Conservation (phyloP, 2,888 invertebrate species). For the Lutraria lutraria region DNA sequence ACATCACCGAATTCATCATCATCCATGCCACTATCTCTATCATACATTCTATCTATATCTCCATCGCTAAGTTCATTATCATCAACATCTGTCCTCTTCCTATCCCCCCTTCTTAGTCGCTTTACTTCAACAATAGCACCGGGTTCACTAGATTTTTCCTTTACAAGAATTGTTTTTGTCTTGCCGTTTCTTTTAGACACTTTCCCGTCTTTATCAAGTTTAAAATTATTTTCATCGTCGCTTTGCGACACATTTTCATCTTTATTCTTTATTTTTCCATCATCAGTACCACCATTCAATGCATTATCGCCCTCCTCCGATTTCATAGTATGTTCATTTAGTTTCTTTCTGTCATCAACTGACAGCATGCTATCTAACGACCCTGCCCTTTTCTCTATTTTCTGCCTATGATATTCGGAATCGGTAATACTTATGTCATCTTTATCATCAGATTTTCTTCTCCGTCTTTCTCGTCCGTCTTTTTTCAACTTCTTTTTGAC, state of each 20-base stretch:
- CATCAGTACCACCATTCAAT: background rate
- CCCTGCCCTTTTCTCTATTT: conserved; percentile 43
- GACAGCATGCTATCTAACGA: conserved; percentile 54
- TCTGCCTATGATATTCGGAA: conserved; percentile 35
- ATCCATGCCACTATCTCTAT: conserved; percentile 64
- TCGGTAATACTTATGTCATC: conserved; percentile 34
- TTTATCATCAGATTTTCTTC: conserved; percentile 33
- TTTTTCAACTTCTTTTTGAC: conserved; percentile 39
- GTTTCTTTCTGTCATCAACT: conserved; percentile 50
- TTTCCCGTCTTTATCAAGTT: background rate
- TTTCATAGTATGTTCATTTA: conserved; percentile 41
- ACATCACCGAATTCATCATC: conserved; percentile 63
- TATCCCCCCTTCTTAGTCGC: background rate
- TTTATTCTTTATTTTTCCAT: background rate
- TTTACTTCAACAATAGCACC: conserved; percentile 27
- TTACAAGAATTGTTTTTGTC: conserved; percentile 40
- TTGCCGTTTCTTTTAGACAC: background rate
- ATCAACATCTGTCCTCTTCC: background rate
- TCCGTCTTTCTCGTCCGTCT: conserved; percentile 5
- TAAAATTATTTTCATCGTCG: background rate
- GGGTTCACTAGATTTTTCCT: conserved; percentile 35
- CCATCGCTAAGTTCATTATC: conserved; percentile 38
- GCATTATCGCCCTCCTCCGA: conserved; percentile 21
- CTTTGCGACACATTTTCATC: conserved; percentile 2
- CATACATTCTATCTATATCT: conserved; percentile 56